Conservation (phyloP, 1,140 invertebrate species). For the Drosophila kikkawai region DNA sequence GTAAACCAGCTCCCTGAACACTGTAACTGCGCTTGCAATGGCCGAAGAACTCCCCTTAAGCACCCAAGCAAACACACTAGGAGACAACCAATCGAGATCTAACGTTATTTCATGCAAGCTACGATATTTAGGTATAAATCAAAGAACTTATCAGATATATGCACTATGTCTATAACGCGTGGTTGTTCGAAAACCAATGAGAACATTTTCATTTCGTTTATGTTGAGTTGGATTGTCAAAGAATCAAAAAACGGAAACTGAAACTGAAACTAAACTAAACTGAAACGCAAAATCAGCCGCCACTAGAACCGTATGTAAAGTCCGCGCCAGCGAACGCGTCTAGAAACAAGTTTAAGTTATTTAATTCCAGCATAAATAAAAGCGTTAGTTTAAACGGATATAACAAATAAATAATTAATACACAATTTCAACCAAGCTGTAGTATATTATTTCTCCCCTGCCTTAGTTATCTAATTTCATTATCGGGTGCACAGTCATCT, state of each 20-base stretch:
- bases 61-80: slow-evolving; percentile 30
- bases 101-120: slow-evolving; percentile 73
- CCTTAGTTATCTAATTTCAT: background rate
- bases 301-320: slow-evolving; percentile 74
- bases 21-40: slow-evolving; percentile 50
- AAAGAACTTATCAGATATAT: slow-evolving; percentile 73
- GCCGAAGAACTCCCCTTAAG: slow-evolving; percentile 35
- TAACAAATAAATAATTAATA: slow-evolving; percentile 82
- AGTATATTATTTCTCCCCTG: background rate
- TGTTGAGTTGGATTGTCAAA: slow-evolving; percentile 59
- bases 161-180: slow-evolving; percentile 74
- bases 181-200: slow-evolving; percentile 58
- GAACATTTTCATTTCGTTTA: slow-evolving; percentile 64
- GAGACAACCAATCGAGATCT: slow-evolving; percentile 46
- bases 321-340: slow-evolving; percentile 58
- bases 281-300: slow-evolving; percentile 53
- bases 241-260: slow-evolving; percentile 41
- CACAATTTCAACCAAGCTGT: slow-evolving; percentile 63
- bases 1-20: slow-evolving; percentile 53
- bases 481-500: slow-evolving; percentile 22
- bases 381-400: slow-evolving; percentile 82
- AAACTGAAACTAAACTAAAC: slow-evolving; percentile 40
- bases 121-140: slow-evolving; percentile 74
- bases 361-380: slow-evolving; percentile 83
- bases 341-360: slow-evolving; percentile 81